These are phyloP conservation scores for Hydropsyche tenuis DNA, from an alignment of 1,140 invertebrate species.

Conservation along the genomic window DNA sequence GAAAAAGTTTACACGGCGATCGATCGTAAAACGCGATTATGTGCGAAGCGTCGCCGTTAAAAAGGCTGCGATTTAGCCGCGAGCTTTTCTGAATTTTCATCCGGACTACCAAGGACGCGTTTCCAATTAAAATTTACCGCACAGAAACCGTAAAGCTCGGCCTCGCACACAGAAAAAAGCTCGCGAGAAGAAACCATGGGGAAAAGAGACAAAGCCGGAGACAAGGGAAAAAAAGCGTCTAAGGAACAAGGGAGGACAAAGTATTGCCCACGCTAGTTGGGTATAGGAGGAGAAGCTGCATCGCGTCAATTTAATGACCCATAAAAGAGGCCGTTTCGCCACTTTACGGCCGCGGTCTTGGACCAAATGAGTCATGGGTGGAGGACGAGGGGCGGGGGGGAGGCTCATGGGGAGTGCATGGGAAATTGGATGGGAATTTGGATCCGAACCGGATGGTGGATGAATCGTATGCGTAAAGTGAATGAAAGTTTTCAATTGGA, in stretches of 20 bases:
- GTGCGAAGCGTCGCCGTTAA: too few relatives aligned
- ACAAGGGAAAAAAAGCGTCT: background rate
- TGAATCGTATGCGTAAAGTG: background rate
- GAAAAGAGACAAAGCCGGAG: too few relatives aligned
- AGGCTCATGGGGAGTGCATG: background rate
- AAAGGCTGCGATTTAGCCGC: too few relatives aligned
- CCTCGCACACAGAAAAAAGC: too few relatives aligned
- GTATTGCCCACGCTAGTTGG: background rate
- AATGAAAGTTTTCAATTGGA: background rate
- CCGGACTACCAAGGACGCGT: too few relatives aligned
- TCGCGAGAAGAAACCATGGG: too few relatives aligned
- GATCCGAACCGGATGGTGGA: background rate
- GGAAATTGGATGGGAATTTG: background rate
- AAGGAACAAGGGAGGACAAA: background rate
- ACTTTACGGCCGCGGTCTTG: conserved; percentile 19
- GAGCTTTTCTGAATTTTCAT: too few relatives aligned
- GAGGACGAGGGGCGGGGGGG: background rate
- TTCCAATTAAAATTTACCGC: too few relatives aligned
- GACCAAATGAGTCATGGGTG: conserved; percentile 13
- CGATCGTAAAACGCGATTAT: too few relatives aligned
- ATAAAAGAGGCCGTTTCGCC: conserved; percentile 15
- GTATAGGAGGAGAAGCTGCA: background rate
- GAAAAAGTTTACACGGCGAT: too few relatives aligned
- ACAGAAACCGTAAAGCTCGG: too few relatives aligned
- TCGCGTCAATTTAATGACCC: conserved; percentile 26